A percentile compares a stretch with the other conserved stretches of the same genome.
Conservation (phyloP, 1,140 invertebrate species). For the Batillaria attramentaria region DNA sequence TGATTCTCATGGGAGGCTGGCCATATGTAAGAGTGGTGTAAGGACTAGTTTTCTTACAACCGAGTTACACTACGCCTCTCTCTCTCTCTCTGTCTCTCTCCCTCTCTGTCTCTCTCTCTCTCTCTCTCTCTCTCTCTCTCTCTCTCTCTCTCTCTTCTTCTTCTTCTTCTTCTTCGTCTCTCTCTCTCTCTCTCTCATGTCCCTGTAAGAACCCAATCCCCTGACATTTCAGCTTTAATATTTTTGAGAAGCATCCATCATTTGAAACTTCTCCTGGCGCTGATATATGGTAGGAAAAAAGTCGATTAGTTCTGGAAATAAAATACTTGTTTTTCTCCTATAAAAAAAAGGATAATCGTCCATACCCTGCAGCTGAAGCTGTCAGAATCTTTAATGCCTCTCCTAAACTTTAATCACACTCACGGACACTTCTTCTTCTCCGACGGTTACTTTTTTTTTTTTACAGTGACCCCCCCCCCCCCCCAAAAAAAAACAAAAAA, state of each 20-base stretch:
- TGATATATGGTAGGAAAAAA: too few species aligned
- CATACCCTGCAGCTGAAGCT: background rate
- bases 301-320: background rate
- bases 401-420: background rate
- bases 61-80: too few species aligned
- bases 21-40: too few species aligned
- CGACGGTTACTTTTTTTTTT: background rate
- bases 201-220: background rate
- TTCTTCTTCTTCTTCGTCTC: background rate
- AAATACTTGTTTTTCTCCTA: background rate
- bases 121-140: slow-evolving; percentile 34
- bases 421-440: background rate
- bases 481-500: background rate
- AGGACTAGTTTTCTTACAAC: too few species aligned
- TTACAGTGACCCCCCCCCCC: background rate
- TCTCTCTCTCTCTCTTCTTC: slow-evolving; percentile 12
- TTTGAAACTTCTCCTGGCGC: background rate
- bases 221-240: background rate
- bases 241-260: background rate
- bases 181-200: background rate
- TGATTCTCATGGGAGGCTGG: background rate
- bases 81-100: slow-evolving; percentile 21
- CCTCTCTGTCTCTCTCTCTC: slow-evolving; percentile 33
- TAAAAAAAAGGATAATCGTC: too few species aligned
- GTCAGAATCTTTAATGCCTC: background rate